Base-by-base conservation (phyloP, 2,888 invertebrate genomes). In the Temnothorax ravouxi region DNA sequence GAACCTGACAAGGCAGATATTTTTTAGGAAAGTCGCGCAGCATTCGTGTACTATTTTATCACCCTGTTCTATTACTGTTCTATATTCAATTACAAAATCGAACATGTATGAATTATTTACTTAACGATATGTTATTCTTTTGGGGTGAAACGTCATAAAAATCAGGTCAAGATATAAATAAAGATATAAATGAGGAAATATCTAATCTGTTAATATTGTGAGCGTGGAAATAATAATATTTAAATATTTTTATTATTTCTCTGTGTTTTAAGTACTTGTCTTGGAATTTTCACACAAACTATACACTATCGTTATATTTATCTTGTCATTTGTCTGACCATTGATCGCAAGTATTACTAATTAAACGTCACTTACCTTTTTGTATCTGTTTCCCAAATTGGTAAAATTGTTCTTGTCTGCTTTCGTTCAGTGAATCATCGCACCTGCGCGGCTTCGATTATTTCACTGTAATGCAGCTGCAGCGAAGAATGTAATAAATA, bases 401-500 rank as follows among this genome's bases (percentile, higher is more conserved):
- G 72, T 77, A 29, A 83, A 83, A 77, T 66, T 50, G 67, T 87
- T 90, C 50, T 83, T 61, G 34, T 72, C 66, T 85, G 83, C 76
- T 86, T 61, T 90, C 84, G 62, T 80, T 83, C 56, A 81, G 67
- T 88, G 89, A 90, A 88, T 89, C 88, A 86, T 77, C 69, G 83
- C 87, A 90, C 86, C 88, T 88, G 88, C 86, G 88, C 21, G 86
- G 86, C 88, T 89, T 87, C 85, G 87, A 54, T 64, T 88, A 84
- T 59, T 47, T 84, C 25, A 54, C 41, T 6, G 79, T 52, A 66
- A 82, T 84, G 81, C 90, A 90, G 83, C 90, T 90, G 84, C 67
- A 75, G 66, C 52, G 71, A 84, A 61, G 87, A 88, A 87, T 80
- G 69, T 79, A 84, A 84, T 64, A 88, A 88, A 87, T 82, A 84